Base-by-base conservation (phyloP, 2,113 vertebrate species). In the Stegastes partitus region DNA sequence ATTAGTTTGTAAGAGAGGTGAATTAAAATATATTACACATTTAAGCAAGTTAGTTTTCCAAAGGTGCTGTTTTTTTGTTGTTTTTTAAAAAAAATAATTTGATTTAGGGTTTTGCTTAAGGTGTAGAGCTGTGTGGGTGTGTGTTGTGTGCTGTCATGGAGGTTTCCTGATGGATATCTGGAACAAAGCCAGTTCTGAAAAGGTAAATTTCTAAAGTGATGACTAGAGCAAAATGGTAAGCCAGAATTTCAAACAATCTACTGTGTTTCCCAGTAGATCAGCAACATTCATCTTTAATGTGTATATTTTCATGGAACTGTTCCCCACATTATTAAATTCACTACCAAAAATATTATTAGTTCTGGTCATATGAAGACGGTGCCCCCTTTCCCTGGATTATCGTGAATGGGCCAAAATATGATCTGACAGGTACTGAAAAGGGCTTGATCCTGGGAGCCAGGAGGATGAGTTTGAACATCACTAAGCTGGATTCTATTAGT, bases 141-240 rank as follows among this genome's bases (percentile, higher is more conserved):
- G 44, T n/a, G 39, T 67, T 45, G 45, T 50, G 72, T 77, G 77
- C 77, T 76, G 84, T 85, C 76, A 79, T 79, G 68, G 68, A 77
- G 55, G 78, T 90, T 93, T 92, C 89, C 90, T 89, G 88, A 79
- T 74, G 58, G 69, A 87, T 74, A 89, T 89, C 86, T 85, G 81
- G 79, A 85, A 57, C 74, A 56, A 86, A 81, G 82, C 74, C 74
- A 83, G 70, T 89, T 93, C 69, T 62, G 54, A 75, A 81, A 68
- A 81, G 77, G 91, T 90, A 54, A 18, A 88, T 86, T 83, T 76
- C 47, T 69, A 71, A 85, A 77, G 59, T 86, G 82, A 87, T 85
- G 81, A 87, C 69, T 72, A 18, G 18, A 25, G 74, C 69, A 59
- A 79, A 85, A 69, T 66, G 76, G 58, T 55, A 82, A 79, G n/a